Evolutionary conservation across 1,140 invertebrate genomes (phyloP), one percentile per base, ranked within the genome.

Genomic region (Hylyphantes graminicola): DNA sequence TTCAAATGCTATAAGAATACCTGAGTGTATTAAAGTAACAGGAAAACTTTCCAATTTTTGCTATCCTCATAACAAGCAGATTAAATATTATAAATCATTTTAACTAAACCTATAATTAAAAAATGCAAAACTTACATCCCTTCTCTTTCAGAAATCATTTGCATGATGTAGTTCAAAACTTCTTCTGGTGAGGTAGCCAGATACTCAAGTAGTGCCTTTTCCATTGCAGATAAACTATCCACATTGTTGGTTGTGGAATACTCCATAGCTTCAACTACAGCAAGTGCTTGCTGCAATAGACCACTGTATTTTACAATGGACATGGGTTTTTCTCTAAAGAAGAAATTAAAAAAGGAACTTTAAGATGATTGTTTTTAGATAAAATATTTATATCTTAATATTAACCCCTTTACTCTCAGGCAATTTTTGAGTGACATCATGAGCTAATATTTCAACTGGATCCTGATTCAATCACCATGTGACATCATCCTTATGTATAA

Each of bases 251-350:
- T 48, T 51, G 21, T 10, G 11, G 85, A 73, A 86, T 87, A 86
- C 61, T 87, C 87, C 54, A 90, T 61, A 15, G 86, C 64, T 75
- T 89, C 86, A 55, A 86, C 77, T 9, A 88, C 87, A 80, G 89
- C 89, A 87, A 89, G 86, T 54, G 88, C 87, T 86, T 89, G 86
- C 85, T 90, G 89, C 9, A 90, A 59, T 9, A 87, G 76, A 64
- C 88, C 88, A 76, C 87, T 74, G 78, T 89, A 88, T 21, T 86
- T 86, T 2, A 84, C 13, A 17, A 90, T 87, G 53, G 87, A 82
- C 88, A 88, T 70, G 0, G 64, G 82, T 11, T 85, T 76, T 15
- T 59, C 35, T 35, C 82, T 85, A 53, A 48, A 63, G 3, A 51
- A 12, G 7, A 68, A 68, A 65, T 12, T 8, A 65, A 65, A 67